These are phyloP conservation scores for Liodrosophila aerea DNA, from an alignment of 2,888 invertebrate genomes.

Conservation along the genomic window DNA sequence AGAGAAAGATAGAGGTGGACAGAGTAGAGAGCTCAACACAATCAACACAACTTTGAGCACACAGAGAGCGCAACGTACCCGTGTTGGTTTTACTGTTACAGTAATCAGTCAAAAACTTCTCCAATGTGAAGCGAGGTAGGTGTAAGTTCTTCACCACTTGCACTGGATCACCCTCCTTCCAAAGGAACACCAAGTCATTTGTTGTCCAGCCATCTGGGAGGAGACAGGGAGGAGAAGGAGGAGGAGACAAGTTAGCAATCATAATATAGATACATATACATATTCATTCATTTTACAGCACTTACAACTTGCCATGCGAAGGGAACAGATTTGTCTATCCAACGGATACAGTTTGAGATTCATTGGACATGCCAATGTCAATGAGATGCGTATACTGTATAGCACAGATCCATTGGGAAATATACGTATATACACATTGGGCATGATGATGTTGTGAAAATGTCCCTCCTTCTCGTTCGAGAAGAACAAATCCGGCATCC, in stretches of 20 bases:
- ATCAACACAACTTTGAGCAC: constrained; percentile 39
- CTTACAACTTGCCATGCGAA: constrained; percentile 98
- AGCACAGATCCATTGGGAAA: constrained; percentile 97
- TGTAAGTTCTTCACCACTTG: constrained; percentile 97
- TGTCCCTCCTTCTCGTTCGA: constrained; percentile 99
- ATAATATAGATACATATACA: neutral
- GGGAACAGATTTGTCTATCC: constrained; percentile 96
- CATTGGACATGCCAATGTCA: constrained; percentile 98
- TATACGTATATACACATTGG: constrained; percentile 98
- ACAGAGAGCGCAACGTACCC: constrained; percentile 87
- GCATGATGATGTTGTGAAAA: constrained; percentile 98
- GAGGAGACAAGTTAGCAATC: too few relatives aligned
- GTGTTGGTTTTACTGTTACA: constrained; percentile 98
- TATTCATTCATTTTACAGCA: constrained; percentile 79
- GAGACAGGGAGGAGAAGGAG: too few relatives aligned
- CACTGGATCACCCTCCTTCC: constrained; percentile 97
- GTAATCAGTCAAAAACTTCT: constrained; percentile 97
- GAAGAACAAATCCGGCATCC: constrained; percentile 99
- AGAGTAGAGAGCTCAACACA: constrained; percentile 28
- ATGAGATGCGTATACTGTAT: constrained; percentile 98
- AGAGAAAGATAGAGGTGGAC: constrained; percentile 4
- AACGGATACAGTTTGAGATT: constrained; percentile 97
- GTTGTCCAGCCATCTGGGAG: constrained; percentile 97
- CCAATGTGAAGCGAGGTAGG: constrained; percentile 95
- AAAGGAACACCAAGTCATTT: constrained; percentile 96